Conservation (phyloP, 2,888 invertebrate species). For the Clunio marinus region DNA sequence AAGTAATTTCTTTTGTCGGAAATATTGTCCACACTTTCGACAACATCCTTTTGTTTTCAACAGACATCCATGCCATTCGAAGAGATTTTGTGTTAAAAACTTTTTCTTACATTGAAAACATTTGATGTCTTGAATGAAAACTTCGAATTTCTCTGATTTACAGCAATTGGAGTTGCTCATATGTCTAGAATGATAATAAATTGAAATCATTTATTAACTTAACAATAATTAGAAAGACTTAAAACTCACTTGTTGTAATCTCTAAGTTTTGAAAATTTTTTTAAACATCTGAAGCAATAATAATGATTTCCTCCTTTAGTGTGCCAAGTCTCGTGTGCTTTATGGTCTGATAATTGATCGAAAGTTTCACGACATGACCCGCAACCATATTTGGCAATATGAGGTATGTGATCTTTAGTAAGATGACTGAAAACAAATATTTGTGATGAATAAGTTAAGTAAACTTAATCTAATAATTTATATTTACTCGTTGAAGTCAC, state of each 20-base stretch:
- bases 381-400: conserved; percentile 50
- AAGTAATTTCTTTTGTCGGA: conserved; percentile 38
- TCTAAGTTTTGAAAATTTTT: conserved; percentile 45
- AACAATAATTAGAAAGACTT: neutral
- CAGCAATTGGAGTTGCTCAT: conserved; percentile 26
- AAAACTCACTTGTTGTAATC: conserved; percentile 42
- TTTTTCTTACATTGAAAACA: conserved; percentile 47
- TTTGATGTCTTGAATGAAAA: conserved; percentile 46
- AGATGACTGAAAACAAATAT: conserved; percentile 43
- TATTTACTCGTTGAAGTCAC: conserved; percentile 27
- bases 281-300: conserved; percentile 51
- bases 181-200: conserved; percentile 32
- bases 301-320: conserved; percentile 50
- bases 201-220: neutral
- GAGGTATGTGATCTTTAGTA: conserved; percentile 45
- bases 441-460: neutral
- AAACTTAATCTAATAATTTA: neutral
- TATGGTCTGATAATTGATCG: conserved; percentile 47
- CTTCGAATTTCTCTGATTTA: conserved; percentile 29
- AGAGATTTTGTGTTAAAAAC: conserved; percentile 49
- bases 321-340: conserved; percentile 53
- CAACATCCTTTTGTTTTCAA: conserved; percentile 46
- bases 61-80: conserved; percentile 49
- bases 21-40: conserved; percentile 46
- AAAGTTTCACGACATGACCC: conserved; percentile 54